Evolutionary conservation across 2,888 invertebrate genomes (phyloP), one percentile per base, ranked within the genome.

Genomic region (Ernsta delagoae): DNA sequence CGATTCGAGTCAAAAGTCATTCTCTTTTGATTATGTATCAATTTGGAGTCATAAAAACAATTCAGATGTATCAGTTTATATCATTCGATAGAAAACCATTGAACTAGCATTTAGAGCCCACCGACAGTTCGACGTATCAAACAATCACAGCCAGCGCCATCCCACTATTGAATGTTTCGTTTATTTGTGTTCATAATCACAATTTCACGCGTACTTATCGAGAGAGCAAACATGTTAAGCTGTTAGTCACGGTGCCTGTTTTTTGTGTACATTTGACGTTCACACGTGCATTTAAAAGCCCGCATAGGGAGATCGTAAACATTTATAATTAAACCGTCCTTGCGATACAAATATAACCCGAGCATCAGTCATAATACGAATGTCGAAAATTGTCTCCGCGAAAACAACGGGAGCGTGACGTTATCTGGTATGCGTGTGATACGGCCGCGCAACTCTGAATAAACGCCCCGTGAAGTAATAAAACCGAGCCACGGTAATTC

Each of bases 401-500:
- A 24, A 50, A 56, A 45, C 56, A 68, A 56, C 67, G 45, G 61
- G 39, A 62, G 61, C 45, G 67, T 24, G 54, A 77, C 76, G 84
- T 81, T 87, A 87, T 86, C 85, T 80, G 83, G 83, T 85, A 87
- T 83, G 85, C 80, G 81, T 80, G 79, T 83, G 84, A 86, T 87
- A 85, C 89, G 83, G 86, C 84, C 88, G 87, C 86, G 86, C 87
- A 84, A 82, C 82, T 84, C 86, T 83, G 83, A 90, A 88, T 87
- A 90, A 92, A 92, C 88, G 87, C 87, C 85, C 89, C 89, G 91
- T 92, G 84, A 90, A 91, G 85, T 86, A 87, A 87, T 92, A 92
- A 92, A 92, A 89, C 85, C 87, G 82, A 84, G 84, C 89, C 90
- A 87, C 88, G 85, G 89, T 90, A 89, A 91, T 87, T 88, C 87